Evolutionary conservation across 2,113 vertebrate genomes (phyloP).

Genomic region (Bucco capensis): DNA sequence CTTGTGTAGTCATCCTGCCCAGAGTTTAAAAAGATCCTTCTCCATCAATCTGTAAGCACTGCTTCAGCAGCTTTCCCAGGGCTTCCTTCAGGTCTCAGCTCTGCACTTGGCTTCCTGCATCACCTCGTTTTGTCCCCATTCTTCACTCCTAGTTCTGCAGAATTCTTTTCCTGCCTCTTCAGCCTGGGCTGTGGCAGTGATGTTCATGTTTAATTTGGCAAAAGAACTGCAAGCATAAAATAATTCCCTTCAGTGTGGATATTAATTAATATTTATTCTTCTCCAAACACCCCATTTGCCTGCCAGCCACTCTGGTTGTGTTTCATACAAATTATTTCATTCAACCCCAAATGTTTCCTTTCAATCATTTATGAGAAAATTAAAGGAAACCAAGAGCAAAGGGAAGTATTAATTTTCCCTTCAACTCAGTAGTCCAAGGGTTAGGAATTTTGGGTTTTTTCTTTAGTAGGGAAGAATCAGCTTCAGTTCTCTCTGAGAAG

Average conservation of each 20-base stretch:
- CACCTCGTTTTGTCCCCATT: neutral
- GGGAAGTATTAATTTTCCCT: neutral
- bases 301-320: neutral
- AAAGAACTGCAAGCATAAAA: neutral
- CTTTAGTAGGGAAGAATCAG: neutral
- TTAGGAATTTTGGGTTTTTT: neutral
- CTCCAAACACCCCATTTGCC: neutral
- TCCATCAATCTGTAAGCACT: neutral
- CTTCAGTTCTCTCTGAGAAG: neutral
- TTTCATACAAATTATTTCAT: neutral
- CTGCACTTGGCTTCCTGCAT: neutral
- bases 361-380: neutral
- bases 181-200: neutral
- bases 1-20: neutral
- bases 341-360: neutral
- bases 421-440: neutral
- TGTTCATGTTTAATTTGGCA: neutral
- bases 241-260: neutral
- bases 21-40: neutral
- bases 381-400: neutral
- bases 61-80: neutral
- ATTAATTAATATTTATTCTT: constrained; percentile 29
- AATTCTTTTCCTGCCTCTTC: neutral
- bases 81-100: neutral
- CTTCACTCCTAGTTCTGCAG: neutral